phyloP scores from a whole-genome alignment of 1,140 invertebrate species.

The Heliothis virescens region DNA sequence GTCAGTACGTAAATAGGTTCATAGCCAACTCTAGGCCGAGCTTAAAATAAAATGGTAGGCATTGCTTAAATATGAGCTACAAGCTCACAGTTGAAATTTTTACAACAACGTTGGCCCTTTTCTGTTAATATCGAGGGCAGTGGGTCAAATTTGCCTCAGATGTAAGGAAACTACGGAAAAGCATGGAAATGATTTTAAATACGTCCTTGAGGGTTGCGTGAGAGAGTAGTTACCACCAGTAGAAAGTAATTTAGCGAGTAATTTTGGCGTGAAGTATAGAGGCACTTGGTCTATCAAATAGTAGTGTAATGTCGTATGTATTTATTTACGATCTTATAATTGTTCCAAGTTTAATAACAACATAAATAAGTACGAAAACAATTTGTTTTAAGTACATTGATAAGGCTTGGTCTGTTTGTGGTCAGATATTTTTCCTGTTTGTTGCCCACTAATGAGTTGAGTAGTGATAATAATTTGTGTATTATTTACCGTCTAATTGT shows the following conservation, averaged over 20 bases:
- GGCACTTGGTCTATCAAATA: slow-evolving; percentile 1
- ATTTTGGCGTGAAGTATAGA: slow-evolving; percentile 35
- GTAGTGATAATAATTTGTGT: neutral
- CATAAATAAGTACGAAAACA: slow-evolving; percentile 19
- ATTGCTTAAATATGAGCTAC: slow-evolving; percentile 26
- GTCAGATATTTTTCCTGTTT: slow-evolving; percentile 28
- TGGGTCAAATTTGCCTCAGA: slow-evolving; percentile 66
- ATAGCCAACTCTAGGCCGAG: neutral
- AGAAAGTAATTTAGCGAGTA: slow-evolving; percentile 30
- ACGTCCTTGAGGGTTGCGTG: slow-evolving; percentile 53
- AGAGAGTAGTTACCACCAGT: slow-evolving; percentile 12
- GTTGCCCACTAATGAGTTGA: neutral
- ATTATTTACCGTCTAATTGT: slow-evolving; percentile 1
- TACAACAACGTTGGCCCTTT: slow-evolving; percentile 51
- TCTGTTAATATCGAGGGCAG: slow-evolving; percentile 62
- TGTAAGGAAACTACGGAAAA: slow-evolving; percentile 58
- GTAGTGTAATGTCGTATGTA: slow-evolving; percentile 1
- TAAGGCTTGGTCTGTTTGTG: slow-evolving; percentile 9
- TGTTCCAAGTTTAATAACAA: neutral
- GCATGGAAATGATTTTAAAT: slow-evolving; percentile 57
- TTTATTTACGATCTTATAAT: too few species aligned
- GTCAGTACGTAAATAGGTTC: slow-evolving; percentile 27
- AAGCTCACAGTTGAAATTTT: slow-evolving; percentile 22
- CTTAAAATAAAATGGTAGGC: slow-evolving; percentile 37
- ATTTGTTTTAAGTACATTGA: neutral